phyloP scores from a whole-genome alignment of 2,113 vertebrate genomes.

The Oreochromis spilurus region DNA sequence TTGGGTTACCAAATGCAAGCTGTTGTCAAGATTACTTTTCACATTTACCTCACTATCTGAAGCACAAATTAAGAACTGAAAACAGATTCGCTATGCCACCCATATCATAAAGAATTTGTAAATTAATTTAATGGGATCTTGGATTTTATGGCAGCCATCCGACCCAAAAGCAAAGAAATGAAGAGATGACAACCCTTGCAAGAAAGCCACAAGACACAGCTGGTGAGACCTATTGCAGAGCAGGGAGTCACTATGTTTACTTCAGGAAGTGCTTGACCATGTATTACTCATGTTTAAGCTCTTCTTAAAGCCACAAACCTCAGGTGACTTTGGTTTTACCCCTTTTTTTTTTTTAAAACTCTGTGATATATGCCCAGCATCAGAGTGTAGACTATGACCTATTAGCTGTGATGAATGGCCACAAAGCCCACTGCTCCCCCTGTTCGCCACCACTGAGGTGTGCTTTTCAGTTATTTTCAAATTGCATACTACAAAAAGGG shows the following conservation, averaged over 20 bases:
- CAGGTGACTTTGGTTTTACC: background rate
- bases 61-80: background rate
- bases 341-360: background rate
- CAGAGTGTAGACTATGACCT: slow-evolving; percentile 64
- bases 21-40: slow-evolving; percentile 1
- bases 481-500: background rate
- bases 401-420: slow-evolving; percentile 63
- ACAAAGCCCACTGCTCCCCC: slow-evolving; percentile 13
- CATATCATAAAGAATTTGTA: background rate
- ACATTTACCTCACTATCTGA: background rate
- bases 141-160: background rate
- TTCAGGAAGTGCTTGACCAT: background rate
- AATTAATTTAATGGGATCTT: background rate
- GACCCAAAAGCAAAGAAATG: background rate
- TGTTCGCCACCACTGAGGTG: slow-evolving; percentile 9
- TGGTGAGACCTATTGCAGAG: background rate
- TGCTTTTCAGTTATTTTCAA: slow-evolving; percentile 1
- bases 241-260: background rate
- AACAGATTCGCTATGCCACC: background rate
- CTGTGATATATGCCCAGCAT: slow-evolving; percentile 43
- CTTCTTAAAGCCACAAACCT: background rate
- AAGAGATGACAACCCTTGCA: background rate
- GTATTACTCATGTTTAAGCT: background rate
- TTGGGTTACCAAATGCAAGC: background rate
- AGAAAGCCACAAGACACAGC: background rate